These are phyloP conservation scores for Ostrea edulis DNA, from an alignment of 1,140 invertebrate species.

Conservation along the genomic window DNA sequence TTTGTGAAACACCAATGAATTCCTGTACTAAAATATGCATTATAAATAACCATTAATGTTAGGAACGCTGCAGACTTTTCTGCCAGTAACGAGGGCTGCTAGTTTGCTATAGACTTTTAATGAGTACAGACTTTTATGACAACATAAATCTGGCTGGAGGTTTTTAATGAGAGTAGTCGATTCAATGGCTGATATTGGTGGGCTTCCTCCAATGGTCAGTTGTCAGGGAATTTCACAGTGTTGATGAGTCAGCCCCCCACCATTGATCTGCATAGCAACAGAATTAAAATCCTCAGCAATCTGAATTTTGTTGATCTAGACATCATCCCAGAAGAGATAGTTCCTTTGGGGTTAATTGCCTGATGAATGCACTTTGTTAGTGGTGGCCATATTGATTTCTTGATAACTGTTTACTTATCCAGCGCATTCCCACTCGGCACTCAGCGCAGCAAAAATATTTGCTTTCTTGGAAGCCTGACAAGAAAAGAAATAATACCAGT, in stretches of 20 bases:
- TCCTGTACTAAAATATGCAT: not conserved
- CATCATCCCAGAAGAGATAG: not conserved
- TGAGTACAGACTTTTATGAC: conserved; percentile 24
- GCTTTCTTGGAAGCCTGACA: conserved; percentile 34
- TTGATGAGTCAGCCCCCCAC: not conserved
- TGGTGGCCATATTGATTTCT: conserved; percentile 31
- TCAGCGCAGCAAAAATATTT: conserved; percentile 36
- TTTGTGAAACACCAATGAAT: not conserved
- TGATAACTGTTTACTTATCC: conserved; percentile 19
- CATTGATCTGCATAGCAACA: conserved; percentile 18
- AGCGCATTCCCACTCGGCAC: conserved; percentile 29
- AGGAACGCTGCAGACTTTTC: not conserved
- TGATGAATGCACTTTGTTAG: conserved; percentile 33
- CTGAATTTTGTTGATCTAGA: conserved; percentile 5
- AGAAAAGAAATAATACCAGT: conserved; percentile 20
- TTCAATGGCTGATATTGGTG: not conserved
- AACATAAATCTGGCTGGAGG: conserved; percentile 12
- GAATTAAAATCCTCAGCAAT: not conserved
- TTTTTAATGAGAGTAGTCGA: not conserved
- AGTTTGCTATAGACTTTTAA: not conserved
- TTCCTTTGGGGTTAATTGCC: conserved; percentile 9
- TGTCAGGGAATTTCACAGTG: not conserved
- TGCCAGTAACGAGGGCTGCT: not conserved
- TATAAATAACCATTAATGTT: not conserved
- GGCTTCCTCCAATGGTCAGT: not conserved